A percentile compares a stretch with the other conserved stretches of the same genome.
phyloP scores from a whole-genome alignment of 2,888 invertebrate species.

The Trichacis sp. region DNA sequence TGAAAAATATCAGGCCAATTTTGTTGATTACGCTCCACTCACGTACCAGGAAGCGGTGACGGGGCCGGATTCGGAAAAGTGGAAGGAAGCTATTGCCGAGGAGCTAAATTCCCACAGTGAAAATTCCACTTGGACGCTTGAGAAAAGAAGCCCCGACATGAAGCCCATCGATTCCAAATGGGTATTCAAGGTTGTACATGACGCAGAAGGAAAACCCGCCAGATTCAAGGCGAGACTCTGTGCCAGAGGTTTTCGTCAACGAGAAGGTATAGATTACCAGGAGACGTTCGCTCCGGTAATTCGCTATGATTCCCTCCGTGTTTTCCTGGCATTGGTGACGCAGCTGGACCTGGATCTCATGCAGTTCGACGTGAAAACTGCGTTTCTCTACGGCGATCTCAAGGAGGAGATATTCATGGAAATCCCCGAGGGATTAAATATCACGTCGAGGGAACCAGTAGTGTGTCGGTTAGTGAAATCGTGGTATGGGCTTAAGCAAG shows the following conservation, averaged over 20 bases:
- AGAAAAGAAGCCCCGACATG: neutral
- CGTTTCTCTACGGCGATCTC: slow-evolving; percentile 38
- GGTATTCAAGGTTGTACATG: slow-evolving; percentile 15
- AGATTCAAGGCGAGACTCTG: slow-evolving; percentile 17
- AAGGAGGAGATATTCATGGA: slow-evolving; percentile 36
- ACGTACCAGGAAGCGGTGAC: slow-evolving; percentile 17
- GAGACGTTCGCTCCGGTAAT: slow-evolving; percentile 41
- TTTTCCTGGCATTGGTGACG: slow-evolving; percentile 30
- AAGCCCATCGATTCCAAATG: slow-evolving; percentile 23
- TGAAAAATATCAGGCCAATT: too few relatives aligned
- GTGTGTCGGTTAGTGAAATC: slow-evolving; percentile 21
- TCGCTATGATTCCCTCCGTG: slow-evolving; percentile 28
- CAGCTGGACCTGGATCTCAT: slow-evolving; percentile 27
- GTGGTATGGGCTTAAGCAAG: slow-evolving; percentile 24
- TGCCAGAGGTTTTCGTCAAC: slow-evolving; percentile 29
- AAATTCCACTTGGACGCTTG: slow-evolving; percentile 13
- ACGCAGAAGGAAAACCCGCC: neutral
- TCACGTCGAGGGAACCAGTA: neutral
- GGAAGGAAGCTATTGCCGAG: slow-evolving; percentile 15
- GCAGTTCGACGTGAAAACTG: slow-evolving; percentile 40
- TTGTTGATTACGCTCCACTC: too few relatives aligned
- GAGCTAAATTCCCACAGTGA: slow-evolving; percentile 12
- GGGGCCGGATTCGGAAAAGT: neutral
- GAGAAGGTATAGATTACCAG: slow-evolving; percentile 16
- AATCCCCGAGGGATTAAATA: neutral